Base-by-base conservation (phyloP, 1,140 invertebrate genomes). In the Tachypleus tridentatus region DNA sequence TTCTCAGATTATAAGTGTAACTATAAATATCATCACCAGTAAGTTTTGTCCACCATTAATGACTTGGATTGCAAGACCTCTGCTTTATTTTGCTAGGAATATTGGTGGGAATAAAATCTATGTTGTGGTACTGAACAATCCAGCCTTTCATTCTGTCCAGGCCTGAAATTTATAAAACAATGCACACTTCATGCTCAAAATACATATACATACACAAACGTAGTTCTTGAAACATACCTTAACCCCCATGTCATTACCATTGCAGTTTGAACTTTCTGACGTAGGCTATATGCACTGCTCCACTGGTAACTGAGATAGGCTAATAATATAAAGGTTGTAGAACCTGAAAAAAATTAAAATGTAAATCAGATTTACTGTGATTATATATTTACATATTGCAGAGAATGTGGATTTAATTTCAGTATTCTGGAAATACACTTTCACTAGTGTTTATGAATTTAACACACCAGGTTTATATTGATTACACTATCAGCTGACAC, bases 221-320 rank as follows among this genome's bases (percentile, higher is more conserved):
- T 29, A 29, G 29, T 29, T 29, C 29, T 29, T 29, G 29, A 54
- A 58, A 47, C 11, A 63, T 69, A 76, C 76, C 76, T 75, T n/a
- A 70, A 60, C 49, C 76, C 76, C 77, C 77, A 79, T 5, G 74
- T 65, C 47, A 73, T 62, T 5, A 78, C 72, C 70, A 76, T 72
- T 10, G 72, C 72, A n/a, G 74, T 74, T 62, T 78, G 75, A 7
- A 79, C 70, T 10, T 67, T 70, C 60, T 77, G 76, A 29, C 76
- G 68, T 1, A 63, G 51, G 47, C 69, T 71, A 48, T 68, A 70
- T 4, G 67, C 71, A 6, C 66, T 62, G n/a, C 70, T 70, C 73
- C 73, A 76, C 69, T 70, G 64, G 58, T 73, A 70, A 11, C 71
- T 73, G 51, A 75, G 67, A 49, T 73, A 72, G 8, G 74, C 70